Evolutionary conservation across 2,888 invertebrate species (phyloP), one percentile per base, ranked within the genome.

Genomic region (Nomada hirtipes): DNA sequence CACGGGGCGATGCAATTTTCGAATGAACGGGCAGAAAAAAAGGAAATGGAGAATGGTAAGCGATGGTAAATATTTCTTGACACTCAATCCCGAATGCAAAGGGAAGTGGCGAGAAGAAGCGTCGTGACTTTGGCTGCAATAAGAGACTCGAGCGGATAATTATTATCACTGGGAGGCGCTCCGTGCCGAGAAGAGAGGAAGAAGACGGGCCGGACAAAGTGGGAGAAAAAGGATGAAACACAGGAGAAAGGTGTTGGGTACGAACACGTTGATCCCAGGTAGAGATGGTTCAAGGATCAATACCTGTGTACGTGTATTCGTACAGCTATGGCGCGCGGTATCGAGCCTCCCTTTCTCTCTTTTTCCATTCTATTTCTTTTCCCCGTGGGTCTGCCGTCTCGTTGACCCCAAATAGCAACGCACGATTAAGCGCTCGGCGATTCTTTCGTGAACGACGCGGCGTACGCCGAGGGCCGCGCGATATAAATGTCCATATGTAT

Each of bases 351-450:
- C 75, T 83, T 76, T 86, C 78, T 79, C 78, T 80, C 80, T 79
- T 82, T 64, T 64, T 42, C 61, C 50, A 15, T 65, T 70, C 74
- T 61, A 55, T 69, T 68, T 65, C n/a, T 69, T 76, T 68, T 42
- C 75, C 69, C 61, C 68, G 59, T 81, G 82, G 81, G 75, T 83
- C 67, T 52, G 71, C 60, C 68, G 87, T 79, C 89, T 89, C 85
- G 88, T 90, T 91, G 90, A 91, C 90, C 89, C 90, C 87, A 89
- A 91, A 91, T 91, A 89, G 89, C 89, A 86, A 87, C 82, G 87
- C 83, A 72, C 89, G 87, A 90, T 90, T 87, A 88, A 91, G 79
- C 88, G 86, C 82, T 75, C 83, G 84, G 83, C 80, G 79, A 86
- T 88, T 89, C 88, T 87, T 85, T 81, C 83, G 76, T 84, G 85